Percentiles rank a stretch among this genome's conserved stretches.
Conservation (phyloP, 2,888 invertebrate species). For the Apantesis nais region DNA sequence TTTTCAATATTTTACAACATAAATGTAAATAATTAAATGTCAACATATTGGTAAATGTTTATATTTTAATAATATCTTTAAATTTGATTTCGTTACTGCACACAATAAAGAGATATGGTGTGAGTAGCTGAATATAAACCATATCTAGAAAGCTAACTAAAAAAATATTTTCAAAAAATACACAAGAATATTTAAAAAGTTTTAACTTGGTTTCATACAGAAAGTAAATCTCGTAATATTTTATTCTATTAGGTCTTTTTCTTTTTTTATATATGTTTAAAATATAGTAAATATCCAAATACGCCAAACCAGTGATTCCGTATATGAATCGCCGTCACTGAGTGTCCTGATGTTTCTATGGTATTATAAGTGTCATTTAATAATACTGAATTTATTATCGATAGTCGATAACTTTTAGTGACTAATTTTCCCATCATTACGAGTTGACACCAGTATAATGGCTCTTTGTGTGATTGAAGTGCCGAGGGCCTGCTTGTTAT, state of each 20-base stretch:
- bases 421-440: conserved; percentile 47
- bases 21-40: not conserved
- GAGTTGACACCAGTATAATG: conserved; percentile 60
- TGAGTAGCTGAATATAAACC: not conserved
- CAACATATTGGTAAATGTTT: not conserved
- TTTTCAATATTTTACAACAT: no score
- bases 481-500: conserved; percentile 44
- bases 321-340: not conserved
- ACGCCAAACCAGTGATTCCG: not conserved
- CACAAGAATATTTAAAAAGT: not conserved
- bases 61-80: not conserved
- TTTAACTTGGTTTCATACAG: not conserved
- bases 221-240: not conserved
- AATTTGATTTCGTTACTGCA: no score
- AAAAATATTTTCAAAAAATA: not conserved
- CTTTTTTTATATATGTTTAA: not conserved
- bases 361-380: not conserved
- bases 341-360: no score
- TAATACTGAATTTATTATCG: not conserved
- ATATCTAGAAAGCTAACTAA: no score
- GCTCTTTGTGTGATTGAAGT: conserved; percentile 78
- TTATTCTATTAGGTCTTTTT: not conserved
- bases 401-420: conserved; percentile 3
- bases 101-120: not conserved
- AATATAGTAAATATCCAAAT: not conserved